Evolutionary conservation across 2,113 vertebrate genomes (phyloP).

Genomic region (Furnarius figulus): DNA sequence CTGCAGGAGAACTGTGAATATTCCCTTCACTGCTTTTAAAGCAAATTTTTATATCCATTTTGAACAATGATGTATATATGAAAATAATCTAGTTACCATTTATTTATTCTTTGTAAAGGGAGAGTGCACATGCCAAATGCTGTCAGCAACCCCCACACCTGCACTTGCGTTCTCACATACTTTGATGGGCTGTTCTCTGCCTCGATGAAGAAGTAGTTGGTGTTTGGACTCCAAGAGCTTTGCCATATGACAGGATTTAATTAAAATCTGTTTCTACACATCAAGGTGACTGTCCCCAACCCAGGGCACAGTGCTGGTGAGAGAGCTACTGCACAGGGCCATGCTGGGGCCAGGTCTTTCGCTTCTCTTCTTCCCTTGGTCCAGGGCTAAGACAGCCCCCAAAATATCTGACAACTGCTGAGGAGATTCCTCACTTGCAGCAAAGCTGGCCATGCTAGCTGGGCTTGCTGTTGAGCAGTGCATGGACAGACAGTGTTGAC

Average conservation of each 20-base stretch:
- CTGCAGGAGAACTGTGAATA: neutral
- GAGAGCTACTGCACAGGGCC: accelerated
- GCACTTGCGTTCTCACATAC: neutral
- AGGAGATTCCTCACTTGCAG: neutral
- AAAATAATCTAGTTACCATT: neutral
- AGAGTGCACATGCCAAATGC: neutral
- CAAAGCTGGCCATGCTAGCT: accelerated
- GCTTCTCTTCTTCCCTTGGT: neutral
- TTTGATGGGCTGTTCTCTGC: neutral
- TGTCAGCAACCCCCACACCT: neutral
- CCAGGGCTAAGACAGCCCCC: neutral
- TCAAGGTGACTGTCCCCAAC: neutral
- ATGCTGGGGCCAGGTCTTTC: neutral
- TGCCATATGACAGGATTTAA: slow-evolving; percentile 15
- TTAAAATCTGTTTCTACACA: neutral
- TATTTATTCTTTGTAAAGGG: neutral
- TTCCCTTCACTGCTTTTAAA: neutral
- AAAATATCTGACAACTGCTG: neutral
- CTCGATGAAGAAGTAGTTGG: neutral
- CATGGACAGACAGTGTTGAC: neutral
- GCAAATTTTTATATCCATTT: neutral
- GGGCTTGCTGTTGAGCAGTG: neutral
- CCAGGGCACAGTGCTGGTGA: neutral
- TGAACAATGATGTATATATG: neutral
- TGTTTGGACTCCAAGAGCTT: neutral